Base-by-base conservation (phyloP, 30 jellyfish, hydroid and myxozoan species). In the Hydractinia echinata region DNA sequence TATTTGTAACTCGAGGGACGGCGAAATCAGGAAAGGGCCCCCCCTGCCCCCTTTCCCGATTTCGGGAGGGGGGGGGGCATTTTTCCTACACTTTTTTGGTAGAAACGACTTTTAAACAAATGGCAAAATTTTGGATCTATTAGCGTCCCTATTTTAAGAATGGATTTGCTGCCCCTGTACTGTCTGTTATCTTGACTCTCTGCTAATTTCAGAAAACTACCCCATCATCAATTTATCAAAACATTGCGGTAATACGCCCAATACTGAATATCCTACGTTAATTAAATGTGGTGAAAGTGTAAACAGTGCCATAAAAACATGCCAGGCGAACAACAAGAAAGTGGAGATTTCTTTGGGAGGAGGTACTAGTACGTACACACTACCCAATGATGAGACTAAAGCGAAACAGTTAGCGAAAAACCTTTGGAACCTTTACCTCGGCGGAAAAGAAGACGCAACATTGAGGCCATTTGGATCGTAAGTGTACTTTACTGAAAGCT, bases 391-490 rank as follows among this genome's bases (percentile, higher is more conserved):
- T 55, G 84, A 82, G 6, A 64, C 51, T 7, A 72, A 89, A 81
- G 90, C 95, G 13, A 81, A 49, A 19, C 72, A 78, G 53, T 85
- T 76, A 56, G 97, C 97, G 54, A 15, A 79, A 13, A 80, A 91
- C 56, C 80, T 89, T 53, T 89, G 97, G 97, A 72, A 89, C 11
- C 78, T 89, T 11, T 89, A 84, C 67, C 93, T 89, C 53, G 97
- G 97, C 4, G 97, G 97, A 4, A 76, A 18, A 15, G 66, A 64
- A 60, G 72, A 5, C 61, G 83, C 67, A 64, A 82, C 53, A 48
- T 71, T 89, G 48, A 79, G 97, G 55, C 97, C 97, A 7, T 89
- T 89, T 81, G 95, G 97, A 55, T 81, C 86, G 97, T 89, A 81
- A 81, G 77, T 71, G 18, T 15, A 30, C 44, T 2, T 30, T 30